Conservation (phyloP, 2,797 vertebrate species). For the Sebastes umbrosus region DNA sequence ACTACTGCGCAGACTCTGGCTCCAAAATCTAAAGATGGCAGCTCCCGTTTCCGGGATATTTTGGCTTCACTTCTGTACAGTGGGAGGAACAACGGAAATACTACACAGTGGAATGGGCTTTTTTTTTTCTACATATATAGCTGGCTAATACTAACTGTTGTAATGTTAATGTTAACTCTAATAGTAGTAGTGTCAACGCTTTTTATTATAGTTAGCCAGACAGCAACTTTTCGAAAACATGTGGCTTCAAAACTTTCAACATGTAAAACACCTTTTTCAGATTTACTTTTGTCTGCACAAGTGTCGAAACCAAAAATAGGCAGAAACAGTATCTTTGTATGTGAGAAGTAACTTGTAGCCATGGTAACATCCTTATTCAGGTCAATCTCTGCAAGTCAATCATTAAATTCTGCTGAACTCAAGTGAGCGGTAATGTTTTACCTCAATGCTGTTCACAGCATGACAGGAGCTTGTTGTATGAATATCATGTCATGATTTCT, state of each 20-base stretch:
- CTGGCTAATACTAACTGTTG: not conserved
- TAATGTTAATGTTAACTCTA: too few species aligned
- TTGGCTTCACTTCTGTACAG: too few species aligned
- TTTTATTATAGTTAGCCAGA: not conserved
- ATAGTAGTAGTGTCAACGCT: not conserved
- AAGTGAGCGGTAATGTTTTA: conserved; percentile 48
- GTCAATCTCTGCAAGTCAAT: conserved; percentile 26
- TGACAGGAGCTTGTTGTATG: conserved; percentile 12
- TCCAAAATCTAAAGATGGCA: too few species aligned
- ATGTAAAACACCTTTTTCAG: not conserved
- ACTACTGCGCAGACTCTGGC: too few species aligned
- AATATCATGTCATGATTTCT: conserved; percentile 24
- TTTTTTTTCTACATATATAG: not conserved
- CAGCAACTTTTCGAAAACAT: not conserved
- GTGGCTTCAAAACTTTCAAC: not conserved
- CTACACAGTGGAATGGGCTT: too few species aligned
- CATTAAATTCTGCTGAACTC: conserved; percentile 21
- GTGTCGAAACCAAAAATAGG: not conserved
- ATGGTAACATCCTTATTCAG: not conserved
- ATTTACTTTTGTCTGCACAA: not conserved
- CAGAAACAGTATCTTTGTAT: not conserved
- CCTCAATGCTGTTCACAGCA: not conserved
- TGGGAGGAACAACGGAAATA: not conserved
- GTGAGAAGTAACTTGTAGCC: not conserved
- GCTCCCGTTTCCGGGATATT: too few species aligned